Percentiles rank a stretch among this genome's conserved stretches.
Conservation (phyloP, 2,113 vertebrate species). For the Pristiophorus japonicus region DNA sequence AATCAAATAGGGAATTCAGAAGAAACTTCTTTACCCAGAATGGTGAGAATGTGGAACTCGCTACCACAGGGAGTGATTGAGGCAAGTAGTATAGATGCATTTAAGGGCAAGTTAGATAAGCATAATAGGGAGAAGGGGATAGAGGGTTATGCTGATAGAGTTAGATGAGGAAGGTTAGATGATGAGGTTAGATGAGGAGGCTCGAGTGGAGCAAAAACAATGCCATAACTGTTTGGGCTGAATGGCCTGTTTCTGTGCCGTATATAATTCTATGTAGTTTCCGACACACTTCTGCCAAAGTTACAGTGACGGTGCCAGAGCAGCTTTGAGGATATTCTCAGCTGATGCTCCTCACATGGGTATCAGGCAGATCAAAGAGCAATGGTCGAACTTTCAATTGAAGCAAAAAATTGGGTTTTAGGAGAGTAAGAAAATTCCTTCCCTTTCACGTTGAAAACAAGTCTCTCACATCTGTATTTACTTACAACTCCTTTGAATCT, state of each 20-base stretch:
- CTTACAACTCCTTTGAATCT: neutral
- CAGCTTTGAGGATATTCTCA: neutral
- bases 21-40: too few species aligned
- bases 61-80: too few species aligned
- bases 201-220: too few species aligned
- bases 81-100: too few species aligned
- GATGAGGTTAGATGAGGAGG: too few species aligned
- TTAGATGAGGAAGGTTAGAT: too few species aligned
- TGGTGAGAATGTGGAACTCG: too few species aligned
- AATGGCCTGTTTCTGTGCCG: neutral
- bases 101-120: too few species aligned
- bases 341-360: neutral
- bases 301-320: neutral
- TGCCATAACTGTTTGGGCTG: too few species aligned
- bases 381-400: neutral
- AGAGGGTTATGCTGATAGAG: too few species aligned
- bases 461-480: neutral
- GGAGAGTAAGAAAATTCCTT: neutral
- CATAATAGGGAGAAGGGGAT: too few species aligned
- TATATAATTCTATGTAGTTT: neutral
- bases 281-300: neutral
- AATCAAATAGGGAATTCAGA: too few species aligned
- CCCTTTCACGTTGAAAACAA: neutral
- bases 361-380: neutral
- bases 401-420: neutral